Base-by-base conservation (phyloP, 1,140 invertebrate species). In the Euglossa dilemma region DNA sequence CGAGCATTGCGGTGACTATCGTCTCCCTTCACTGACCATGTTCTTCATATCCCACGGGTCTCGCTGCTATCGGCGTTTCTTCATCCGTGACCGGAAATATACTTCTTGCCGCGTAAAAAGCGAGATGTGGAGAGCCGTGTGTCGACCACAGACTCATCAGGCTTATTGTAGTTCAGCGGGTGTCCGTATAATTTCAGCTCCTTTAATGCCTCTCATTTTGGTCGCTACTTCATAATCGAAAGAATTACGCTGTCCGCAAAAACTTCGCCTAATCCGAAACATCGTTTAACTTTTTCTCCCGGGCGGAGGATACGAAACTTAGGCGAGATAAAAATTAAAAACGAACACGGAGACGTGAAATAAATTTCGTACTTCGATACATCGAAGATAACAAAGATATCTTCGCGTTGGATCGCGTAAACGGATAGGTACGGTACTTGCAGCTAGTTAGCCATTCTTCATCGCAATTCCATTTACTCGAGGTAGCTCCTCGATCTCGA, bases 51-150 rank as follows among this genome's bases (percentile, higher is more conserved):
- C 83, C 78, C 78, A 84, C 78, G 83, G 78, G 71, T 84, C 78
- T 84, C 83, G 78, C 52, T 54, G 63, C 77, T 80, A 74, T 84
- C 63, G 59, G 78, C 45, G 71, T 84, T 57, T 69, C 83, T 81
- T 85, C 83, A 74, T 85, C 83, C 83, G 83, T 85, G 83, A 85
- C 78, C 83, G 83, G 83, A 85, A 85, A 85, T 69, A 43, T 85
- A 79, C 67, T 72, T 83, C 56, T 79, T 64, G 36, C 36, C 18
- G 43, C 36, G 63, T 59, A 75, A 70, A 75, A 70, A 52, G 50
- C 47, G 20, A 50, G 66, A 59, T 50, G 56, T 23, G 28, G n/a
- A 54, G 45, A 25, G 36, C 23, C 67, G 45, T 61, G 36, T 47
- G 50, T 77, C 43, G 57, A 83, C 80, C 80, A 63, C 80, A 83